These are phyloP conservation scores for Tragelaphus buxtoni DNA, from an alignment of 2,113 vertebrate species.

Conservation along the genomic window DNA sequence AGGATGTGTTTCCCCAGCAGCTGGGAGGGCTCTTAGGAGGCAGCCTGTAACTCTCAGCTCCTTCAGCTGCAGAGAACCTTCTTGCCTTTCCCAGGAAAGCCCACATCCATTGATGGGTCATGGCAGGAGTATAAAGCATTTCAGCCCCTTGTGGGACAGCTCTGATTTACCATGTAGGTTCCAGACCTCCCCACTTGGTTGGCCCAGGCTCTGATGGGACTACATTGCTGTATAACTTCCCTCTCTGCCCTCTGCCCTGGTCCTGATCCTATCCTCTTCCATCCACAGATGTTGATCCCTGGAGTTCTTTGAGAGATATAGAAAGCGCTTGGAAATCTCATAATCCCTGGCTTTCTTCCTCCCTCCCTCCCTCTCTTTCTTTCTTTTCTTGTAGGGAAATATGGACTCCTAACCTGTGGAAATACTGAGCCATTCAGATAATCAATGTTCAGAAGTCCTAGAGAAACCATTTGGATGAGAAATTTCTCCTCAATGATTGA, in stretches of 20 bases:
- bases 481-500: neutral
- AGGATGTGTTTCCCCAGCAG: neutral
- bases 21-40: neutral
- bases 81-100: neutral
- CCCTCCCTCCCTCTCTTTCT: neutral
- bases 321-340: neutral
- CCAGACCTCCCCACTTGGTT: neutral
- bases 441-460: neutral
- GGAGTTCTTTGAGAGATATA: neutral
- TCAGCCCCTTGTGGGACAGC: too few relatives aligned
- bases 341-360: neutral
- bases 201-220: neutral
- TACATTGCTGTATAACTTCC: neutral
- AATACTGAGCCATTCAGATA: neutral
- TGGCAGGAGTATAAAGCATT: neutral
- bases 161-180: neutral
- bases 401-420: neutral
- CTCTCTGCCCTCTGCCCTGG: neutral
- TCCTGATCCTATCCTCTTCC: neutral
- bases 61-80: neutral
- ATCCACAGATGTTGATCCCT: neutral
- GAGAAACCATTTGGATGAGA: neutral
- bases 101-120: neutral
- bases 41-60: neutral
- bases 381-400: neutral